Percentiles rank a stretch among this genome's conserved stretches.
These are phyloP conservation scores for Sinocyclocheilus anshuiensis DNA, from an alignment of 2,113 vertebrate genomes.

Conservation along the genomic window DNA sequence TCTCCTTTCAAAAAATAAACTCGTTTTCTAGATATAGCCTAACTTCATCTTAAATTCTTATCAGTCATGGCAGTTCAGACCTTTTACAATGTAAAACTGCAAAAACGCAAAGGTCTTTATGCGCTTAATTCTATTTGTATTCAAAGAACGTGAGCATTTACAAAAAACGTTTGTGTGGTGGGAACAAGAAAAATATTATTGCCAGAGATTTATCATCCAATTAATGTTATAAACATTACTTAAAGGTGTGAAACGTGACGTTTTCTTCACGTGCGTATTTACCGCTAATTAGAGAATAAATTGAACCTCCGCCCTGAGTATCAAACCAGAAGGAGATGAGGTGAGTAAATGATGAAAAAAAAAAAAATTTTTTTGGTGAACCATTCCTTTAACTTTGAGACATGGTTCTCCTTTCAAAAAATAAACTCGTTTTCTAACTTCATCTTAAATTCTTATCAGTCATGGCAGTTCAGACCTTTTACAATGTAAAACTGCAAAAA, in stretches of 20 bases:
- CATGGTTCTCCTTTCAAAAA: neutral
- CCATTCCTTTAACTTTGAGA: neutral
- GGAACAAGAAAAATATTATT: neutral
- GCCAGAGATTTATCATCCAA: neutral
- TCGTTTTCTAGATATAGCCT: neutral
- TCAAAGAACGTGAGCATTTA: neutral
- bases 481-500: too few species aligned
- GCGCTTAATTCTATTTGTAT: neutral
- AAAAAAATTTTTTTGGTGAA: neutral
- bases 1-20: too few species aligned
- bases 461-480: neutral
- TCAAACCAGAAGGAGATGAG: too few species aligned
- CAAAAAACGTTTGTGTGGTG: neutral
- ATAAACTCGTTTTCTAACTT: neutral
- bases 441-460: neutral
- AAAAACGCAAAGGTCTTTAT: neutral
- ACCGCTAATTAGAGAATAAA: neutral
- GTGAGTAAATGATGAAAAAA: neutral
- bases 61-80: neutral
- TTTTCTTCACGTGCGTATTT: neutral
- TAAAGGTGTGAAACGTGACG: neutral
- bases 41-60: neutral
- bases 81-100: too few species aligned
- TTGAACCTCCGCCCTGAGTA: slow-evolving; percentile 20
- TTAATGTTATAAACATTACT: neutral